phyloP scores from a whole-genome alignment of 2,113 vertebrate species.

The Petrocephalus microphthalmus region DNA sequence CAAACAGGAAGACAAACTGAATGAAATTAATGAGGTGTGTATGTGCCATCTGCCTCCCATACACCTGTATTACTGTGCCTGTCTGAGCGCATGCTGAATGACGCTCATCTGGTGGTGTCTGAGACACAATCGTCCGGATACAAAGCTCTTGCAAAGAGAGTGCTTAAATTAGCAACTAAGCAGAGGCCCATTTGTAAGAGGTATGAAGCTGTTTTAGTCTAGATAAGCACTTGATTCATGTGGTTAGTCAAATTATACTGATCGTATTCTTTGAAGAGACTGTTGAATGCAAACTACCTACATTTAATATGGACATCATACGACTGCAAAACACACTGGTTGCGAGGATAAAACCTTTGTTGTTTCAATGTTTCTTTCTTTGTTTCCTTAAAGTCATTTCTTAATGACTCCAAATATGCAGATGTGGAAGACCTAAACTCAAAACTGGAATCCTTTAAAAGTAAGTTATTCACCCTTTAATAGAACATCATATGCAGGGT shows the following conservation, averaged over 20 bases:
- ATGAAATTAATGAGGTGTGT: constrained; percentile 53
- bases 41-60: neutral
- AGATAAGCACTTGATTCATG: neutral
- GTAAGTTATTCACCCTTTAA: constrained; percentile 42
- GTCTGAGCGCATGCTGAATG: neutral
- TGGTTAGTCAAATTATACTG: neutral
- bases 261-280: neutral
- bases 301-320: neutral
- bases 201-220: neutral
- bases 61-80: neutral
- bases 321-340: neutral
- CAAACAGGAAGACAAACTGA: constrained; percentile 65
- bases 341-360: neutral
- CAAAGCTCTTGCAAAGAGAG: neutral
- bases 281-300: neutral
- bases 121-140: neutral
- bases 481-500: neutral
- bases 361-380: constrained; percentile 23
- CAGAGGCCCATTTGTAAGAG: neutral
- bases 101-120: neutral
- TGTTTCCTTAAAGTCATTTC: constrained; percentile 57
- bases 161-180: neutral
- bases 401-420: constrained; percentile 64
- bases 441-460: constrained; percentile 69
- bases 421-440: constrained; percentile 61